Evolutionary conservation across 2,113 vertebrate genomes (phyloP).

Genomic region (Eurypyga helias): DNA sequence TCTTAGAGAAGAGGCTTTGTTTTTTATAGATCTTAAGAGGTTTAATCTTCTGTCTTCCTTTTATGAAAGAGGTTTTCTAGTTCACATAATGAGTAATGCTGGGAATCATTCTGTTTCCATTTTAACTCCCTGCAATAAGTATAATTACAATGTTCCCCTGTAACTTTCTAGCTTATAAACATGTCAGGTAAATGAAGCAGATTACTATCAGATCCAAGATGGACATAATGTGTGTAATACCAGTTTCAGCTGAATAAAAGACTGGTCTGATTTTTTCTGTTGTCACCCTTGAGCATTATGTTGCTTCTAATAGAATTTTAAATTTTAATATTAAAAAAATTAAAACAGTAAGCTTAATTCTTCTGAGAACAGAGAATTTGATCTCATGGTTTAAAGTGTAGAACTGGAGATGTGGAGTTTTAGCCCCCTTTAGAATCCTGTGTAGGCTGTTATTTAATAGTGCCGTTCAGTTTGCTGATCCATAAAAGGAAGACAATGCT

Average conservation of each 20-base stretch:
- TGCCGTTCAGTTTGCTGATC: background rate
- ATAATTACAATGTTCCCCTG: background rate
- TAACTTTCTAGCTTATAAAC: background rate
- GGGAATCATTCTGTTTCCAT: background rate
- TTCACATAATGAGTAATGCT: background rate
- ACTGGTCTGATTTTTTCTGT: background rate
- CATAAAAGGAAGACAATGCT: background rate
- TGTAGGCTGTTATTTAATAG: background rate
- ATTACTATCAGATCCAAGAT: background rate
- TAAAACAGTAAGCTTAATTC: background rate
- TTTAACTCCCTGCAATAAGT: too few species aligned
- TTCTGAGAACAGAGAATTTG: background rate
- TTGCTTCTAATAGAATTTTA: background rate
- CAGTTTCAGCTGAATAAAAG: background rate
- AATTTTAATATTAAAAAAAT: background rate
- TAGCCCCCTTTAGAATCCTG: fast-evolving
- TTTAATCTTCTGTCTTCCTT: background rate
- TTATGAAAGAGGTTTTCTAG: background rate
- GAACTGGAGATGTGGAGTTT: background rate
- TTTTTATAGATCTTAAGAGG: background rate
- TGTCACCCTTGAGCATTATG: background rate
- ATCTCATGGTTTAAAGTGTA: background rate
- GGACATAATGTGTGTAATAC: background rate
- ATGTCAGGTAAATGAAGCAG: background rate
- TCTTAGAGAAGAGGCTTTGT: background rate